A percentile compares a stretch with the other conserved stretches of the same genome.
These are phyloP conservation scores for Australoheros scitulus DNA, from an alignment of 2,113 vertebrate species.

Conservation along the genomic window DNA sequence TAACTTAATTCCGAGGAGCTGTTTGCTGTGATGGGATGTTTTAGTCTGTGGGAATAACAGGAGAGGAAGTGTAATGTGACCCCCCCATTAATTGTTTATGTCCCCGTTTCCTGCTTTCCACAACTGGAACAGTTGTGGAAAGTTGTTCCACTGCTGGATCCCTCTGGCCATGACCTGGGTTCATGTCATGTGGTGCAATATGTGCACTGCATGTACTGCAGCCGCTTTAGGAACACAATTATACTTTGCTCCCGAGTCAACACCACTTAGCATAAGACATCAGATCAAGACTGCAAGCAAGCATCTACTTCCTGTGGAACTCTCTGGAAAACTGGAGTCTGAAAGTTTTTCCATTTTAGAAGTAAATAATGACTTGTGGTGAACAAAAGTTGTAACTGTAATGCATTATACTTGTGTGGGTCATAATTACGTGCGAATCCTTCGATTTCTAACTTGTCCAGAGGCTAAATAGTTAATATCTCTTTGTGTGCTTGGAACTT, in stretches of 20 bases:
- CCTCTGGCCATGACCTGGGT: slow-evolving; percentile 72
- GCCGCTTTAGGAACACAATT: slow-evolving; percentile 45
- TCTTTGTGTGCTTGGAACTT: slow-evolving; percentile 18
- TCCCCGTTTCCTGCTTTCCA: slow-evolving; percentile 75
- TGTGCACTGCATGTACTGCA: slow-evolving; percentile 68
- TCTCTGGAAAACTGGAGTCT: not conserved
- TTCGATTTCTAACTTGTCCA: not conserved
- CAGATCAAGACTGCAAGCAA: not conserved
- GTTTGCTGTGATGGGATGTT: slow-evolving; percentile 48
- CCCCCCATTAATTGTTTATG: slow-evolving; percentile 77
- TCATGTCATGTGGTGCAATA: slow-evolving; percentile 63
- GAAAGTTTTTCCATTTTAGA: slow-evolving; percentile 10
- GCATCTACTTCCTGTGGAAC: slow-evolving; percentile 3
- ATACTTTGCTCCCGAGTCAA: slow-evolving; percentile 37
- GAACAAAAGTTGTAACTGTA: slow-evolving; percentile 9
- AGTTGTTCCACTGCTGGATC: slow-evolving; percentile 69
- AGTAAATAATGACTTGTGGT: slow-evolving; percentile 1
- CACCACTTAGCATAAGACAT: slow-evolving; percentile 25
- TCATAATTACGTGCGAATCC: slow-evolving; percentile 3
- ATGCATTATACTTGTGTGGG: not conserved
- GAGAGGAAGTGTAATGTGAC: slow-evolving; percentile 72
- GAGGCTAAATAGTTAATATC: not conserved
- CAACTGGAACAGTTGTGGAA: slow-evolving; percentile 59
- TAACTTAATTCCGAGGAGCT: slow-evolving; percentile 14
- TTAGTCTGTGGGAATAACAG: slow-evolving; percentile 64